Evolutionary conservation across 2,888 invertebrate species (phyloP).

Genomic region (Kuschelorhynchus macadamiae): DNA sequence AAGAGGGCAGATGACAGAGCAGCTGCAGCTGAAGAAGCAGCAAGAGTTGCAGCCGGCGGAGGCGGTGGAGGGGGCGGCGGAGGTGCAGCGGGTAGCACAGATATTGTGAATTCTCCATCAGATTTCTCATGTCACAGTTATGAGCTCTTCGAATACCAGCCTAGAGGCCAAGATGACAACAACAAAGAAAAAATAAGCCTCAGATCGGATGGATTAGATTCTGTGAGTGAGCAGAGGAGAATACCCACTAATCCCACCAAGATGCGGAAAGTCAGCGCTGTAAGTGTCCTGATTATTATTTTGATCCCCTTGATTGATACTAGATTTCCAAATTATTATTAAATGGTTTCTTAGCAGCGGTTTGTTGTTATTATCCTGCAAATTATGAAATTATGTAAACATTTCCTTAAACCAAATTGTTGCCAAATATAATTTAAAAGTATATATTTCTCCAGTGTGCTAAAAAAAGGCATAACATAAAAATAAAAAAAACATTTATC

Average conservation of each 20-base stretch:
- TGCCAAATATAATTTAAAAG: too few species aligned
- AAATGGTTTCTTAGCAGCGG: conserved; percentile 46
- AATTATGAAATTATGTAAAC: conserved; percentile 2
- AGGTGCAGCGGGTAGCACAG: conserved; percentile 75
- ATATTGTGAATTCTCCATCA: conserved; percentile 90
- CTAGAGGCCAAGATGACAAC: conserved; percentile 89
- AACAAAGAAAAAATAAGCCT: conserved; percentile 93
- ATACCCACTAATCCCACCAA: conserved; percentile 74
- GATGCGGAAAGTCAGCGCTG: conserved; percentile 94
- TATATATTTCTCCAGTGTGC: neutral
- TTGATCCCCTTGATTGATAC: conserved; percentile 50
- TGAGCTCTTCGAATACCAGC: conserved; percentile 91
- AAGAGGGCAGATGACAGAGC: conserved; percentile 74
- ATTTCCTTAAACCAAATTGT: too few species aligned
- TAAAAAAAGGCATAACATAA: neutral
- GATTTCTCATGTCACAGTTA: conserved; percentile 93
- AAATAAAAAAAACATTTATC: too few species aligned
- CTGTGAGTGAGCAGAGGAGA: conserved; percentile 86
- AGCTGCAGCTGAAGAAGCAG: conserved; percentile 72
- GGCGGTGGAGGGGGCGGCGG: conserved; percentile 67
- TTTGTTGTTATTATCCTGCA: conserved; percentile 16
- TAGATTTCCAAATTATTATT: conserved; percentile 51
- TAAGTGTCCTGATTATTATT: conserved; percentile 74
- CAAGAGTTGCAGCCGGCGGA: conserved; percentile 72
- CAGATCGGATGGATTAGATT: conserved; percentile 86